phyloP scores from a whole-genome alignment of 2,888 invertebrate genomes.

The Ferdinandea cuprea region DNA sequence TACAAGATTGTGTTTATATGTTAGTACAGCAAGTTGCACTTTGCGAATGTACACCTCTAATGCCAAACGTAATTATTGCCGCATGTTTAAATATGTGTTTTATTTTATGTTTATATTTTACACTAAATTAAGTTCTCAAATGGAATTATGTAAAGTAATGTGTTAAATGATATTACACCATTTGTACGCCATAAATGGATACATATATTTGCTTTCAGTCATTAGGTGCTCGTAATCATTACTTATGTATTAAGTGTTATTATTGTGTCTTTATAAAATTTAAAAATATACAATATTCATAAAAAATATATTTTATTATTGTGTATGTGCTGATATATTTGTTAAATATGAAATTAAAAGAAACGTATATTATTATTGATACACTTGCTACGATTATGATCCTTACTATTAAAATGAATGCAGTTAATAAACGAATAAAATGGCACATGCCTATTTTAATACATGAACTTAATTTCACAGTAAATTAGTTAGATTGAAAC shows the following conservation, averaged over 20 bases:
- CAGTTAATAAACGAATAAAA: conserved; percentile 69
- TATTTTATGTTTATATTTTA: too few relatives aligned
- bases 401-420: conserved; percentile 68
- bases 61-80: too few relatives aligned
- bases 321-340: conserved; percentile 58
- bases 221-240: conserved; percentile 34
- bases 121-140: too few relatives aligned
- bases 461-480: conserved; percentile 51
- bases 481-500: conserved; percentile 49
- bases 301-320: conserved; percentile 58
- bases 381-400: conserved; percentile 53
- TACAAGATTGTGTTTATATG: too few relatives aligned
- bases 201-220: background rate
- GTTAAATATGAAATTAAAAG: conserved; percentile 44
- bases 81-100: too few relatives aligned
- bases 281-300: conserved; percentile 40
- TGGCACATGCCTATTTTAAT: conserved; percentile 41
- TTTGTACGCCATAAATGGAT: background rate
- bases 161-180: background rate
- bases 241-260: conserved; percentile 63
- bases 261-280: conserved; percentile 59
- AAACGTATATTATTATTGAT: conserved; percentile 24
- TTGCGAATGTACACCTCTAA: too few relatives aligned
- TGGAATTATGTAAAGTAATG: too few relatives aligned
- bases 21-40: too few relatives aligned